Percentiles rank a stretch among this genome's conserved stretches.
Conservation (phyloP, 1,140 invertebrate genomes). For the Nebria ingens region DNA sequence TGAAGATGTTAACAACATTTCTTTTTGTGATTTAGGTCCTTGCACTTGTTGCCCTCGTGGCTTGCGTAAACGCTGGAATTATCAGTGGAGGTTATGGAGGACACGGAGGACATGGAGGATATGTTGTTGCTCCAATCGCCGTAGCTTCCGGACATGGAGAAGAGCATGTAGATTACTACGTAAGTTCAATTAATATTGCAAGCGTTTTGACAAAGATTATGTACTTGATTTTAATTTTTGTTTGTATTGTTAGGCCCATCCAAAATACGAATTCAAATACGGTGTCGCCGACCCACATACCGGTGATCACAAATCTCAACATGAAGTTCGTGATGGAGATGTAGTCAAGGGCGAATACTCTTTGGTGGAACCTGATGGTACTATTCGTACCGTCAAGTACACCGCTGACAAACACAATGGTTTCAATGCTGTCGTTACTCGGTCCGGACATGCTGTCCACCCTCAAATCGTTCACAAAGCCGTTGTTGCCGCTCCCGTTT, state of each 20-base stretch:
- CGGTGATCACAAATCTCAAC: too few species aligned
- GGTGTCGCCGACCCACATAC: too few species aligned
- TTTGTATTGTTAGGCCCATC: slow-evolving; percentile 6
- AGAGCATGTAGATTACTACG: slow-evolving; percentile 34
- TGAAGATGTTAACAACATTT: neutral
- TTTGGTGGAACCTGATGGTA: slow-evolving; percentile 35
- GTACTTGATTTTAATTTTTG: too few species aligned
- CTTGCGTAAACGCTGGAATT: neutral
- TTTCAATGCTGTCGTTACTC: slow-evolving; percentile 20
- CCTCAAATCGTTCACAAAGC: neutral
- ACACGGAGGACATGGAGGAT: neutral
- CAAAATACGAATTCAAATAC: too few species aligned
- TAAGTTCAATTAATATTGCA: too few species aligned
- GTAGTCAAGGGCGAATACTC: too few species aligned
- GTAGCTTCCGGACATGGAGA: slow-evolving; percentile 18
- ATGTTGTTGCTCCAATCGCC: neutral
- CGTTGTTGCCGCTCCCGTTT: neutral
- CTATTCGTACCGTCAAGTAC: slow-evolving; percentile 33
- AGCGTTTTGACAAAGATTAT: too few species aligned
- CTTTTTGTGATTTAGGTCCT: neutral
- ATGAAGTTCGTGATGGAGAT: too few species aligned
- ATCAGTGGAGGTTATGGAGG: neutral
- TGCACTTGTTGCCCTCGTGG: neutral
- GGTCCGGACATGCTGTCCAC: slow-evolving; percentile 24
- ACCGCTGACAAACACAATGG: slow-evolving; percentile 25